A percentile compares a stretch with the other conserved stretches of the same genome.
phyloP scores from a whole-genome alignment of 1,140 invertebrate species.

The Eriocheir sinensis region DNA sequence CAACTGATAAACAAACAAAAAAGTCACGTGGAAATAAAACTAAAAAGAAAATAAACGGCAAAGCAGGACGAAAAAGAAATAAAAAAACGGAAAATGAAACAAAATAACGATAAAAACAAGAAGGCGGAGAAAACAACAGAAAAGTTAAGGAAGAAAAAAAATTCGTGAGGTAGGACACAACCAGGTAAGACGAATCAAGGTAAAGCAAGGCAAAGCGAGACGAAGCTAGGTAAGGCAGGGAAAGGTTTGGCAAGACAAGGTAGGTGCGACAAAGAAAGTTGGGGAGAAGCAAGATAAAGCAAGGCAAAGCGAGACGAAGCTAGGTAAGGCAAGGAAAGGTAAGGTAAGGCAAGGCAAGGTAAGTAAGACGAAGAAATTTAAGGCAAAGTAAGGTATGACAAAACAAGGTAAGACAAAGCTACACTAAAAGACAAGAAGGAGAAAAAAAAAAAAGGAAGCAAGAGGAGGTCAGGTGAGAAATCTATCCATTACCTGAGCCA shows the following conservation, averaged over 20 bases:
- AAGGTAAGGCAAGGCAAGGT: neutral
- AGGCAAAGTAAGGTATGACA: neutral
- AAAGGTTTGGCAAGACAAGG: too few species aligned
- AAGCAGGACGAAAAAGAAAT: neutral
- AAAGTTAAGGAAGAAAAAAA: neutral
- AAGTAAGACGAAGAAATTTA: constrained; percentile 25
- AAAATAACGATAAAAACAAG: neutral
- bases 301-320: neutral
- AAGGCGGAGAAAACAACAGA: neutral
- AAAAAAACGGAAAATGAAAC: neutral
- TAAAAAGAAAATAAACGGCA: neutral
- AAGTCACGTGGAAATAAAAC: neutral
- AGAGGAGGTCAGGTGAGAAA: constrained; percentile 51
- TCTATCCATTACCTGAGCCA: constrained; percentile 32
- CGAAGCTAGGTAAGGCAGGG: too few species aligned
- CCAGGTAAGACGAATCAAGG: too few species aligned
- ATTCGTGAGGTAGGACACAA: too few species aligned
- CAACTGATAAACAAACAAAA: neutral
- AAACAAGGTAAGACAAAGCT: constrained; percentile 6
- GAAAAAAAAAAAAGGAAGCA: neutral
- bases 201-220: too few species aligned
- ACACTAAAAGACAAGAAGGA: too few species aligned
- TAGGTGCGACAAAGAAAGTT: too few species aligned
- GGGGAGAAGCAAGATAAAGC: neutral
- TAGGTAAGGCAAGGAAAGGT: neutral